These are phyloP conservation scores for Eilema depressum DNA, from an alignment of 2,888 invertebrate genomes.

Conservation along the genomic window DNA sequence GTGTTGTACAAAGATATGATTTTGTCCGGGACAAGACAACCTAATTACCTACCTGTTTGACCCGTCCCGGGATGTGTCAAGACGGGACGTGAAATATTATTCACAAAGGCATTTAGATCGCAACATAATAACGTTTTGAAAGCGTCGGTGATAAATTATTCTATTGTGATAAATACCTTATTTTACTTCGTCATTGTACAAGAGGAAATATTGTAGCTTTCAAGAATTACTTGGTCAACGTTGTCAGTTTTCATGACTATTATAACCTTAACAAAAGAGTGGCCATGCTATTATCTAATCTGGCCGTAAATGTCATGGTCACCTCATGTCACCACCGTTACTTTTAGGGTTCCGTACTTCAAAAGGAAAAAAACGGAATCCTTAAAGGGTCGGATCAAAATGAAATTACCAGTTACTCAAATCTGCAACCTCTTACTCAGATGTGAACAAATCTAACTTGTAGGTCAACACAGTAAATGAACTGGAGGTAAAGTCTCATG, in stretches of 20 bases:
- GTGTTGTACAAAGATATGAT: slow-evolving; percentile 15
- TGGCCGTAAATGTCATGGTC: too few species aligned
- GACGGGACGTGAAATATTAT: slow-evolving; percentile 22
- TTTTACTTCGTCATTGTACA: not conserved
- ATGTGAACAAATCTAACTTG: too few species aligned
- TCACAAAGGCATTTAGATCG: slow-evolving; percentile 17
- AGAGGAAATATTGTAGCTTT: not conserved
- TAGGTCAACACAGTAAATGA: too few species aligned
- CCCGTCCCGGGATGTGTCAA: slow-evolving; percentile 19
- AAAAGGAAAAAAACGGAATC: too few species aligned
- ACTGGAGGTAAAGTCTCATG: too few species aligned
- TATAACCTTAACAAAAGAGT: not conserved
- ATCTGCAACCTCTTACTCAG: too few species aligned
- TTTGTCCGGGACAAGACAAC: slow-evolving; percentile 16
- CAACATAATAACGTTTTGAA: slow-evolving; percentile 11
- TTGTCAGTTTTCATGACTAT: not conserved
- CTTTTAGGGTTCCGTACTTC: too few species aligned
- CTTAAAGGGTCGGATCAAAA: too few species aligned
- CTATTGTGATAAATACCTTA: slow-evolving; percentile 5
- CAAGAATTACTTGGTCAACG: not conserved
- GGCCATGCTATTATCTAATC: too few species aligned
- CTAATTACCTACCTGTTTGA: slow-evolving; percentile 19
- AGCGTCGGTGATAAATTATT: slow-evolving; percentile 3
- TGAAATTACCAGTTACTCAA: too few species aligned
- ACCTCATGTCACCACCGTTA: too few species aligned